Evolutionary conservation across 2,888 invertebrate genomes (phyloP).

Genomic region (Homarus gammarus): DNA sequence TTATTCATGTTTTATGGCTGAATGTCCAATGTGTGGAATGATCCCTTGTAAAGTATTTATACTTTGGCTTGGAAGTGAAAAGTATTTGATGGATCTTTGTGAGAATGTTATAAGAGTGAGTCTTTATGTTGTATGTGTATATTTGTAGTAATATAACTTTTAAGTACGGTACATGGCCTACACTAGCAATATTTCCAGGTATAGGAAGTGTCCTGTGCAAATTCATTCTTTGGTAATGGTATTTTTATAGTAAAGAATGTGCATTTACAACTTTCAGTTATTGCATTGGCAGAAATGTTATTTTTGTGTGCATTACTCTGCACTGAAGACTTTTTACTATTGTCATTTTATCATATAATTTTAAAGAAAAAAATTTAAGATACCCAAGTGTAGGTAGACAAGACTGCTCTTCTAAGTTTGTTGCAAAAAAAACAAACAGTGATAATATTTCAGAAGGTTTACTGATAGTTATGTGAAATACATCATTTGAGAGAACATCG

Average conservation of each 20-base stretch:
- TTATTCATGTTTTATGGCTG: constrained; percentile 43
- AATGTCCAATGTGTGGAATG: constrained; percentile 30
- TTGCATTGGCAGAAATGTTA: constrained; percentile 14
- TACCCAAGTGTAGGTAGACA: constrained; percentile 26
- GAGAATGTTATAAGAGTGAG: constrained; percentile 29
- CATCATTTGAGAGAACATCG: background rate
- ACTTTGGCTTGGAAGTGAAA: constrained; percentile 32
- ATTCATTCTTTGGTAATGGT: constrained; percentile 49
- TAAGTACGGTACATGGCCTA: constrained; percentile 51
- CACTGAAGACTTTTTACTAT: constrained; percentile 8
- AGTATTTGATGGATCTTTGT: background rate
- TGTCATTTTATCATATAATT: background rate
- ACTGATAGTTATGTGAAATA: constrained; percentile 22
- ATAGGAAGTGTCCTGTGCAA: constrained; percentile 14
- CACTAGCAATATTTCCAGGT: constrained; percentile 57
- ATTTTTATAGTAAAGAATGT: background rate
- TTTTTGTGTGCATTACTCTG: constrained; percentile 23
- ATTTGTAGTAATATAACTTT: constrained; percentile 51
- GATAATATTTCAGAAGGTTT: constrained; percentile 13
- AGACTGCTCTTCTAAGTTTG: background rate
- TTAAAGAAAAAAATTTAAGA: background rate
- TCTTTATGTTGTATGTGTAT: constrained; percentile 56
- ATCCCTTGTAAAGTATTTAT: constrained; percentile 53
- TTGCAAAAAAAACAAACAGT: no score
- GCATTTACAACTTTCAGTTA: constrained; percentile 29